Conservation (phyloP, 2,797 vertebrate genomes). For the Geranospiza caerulescens region DNA sequence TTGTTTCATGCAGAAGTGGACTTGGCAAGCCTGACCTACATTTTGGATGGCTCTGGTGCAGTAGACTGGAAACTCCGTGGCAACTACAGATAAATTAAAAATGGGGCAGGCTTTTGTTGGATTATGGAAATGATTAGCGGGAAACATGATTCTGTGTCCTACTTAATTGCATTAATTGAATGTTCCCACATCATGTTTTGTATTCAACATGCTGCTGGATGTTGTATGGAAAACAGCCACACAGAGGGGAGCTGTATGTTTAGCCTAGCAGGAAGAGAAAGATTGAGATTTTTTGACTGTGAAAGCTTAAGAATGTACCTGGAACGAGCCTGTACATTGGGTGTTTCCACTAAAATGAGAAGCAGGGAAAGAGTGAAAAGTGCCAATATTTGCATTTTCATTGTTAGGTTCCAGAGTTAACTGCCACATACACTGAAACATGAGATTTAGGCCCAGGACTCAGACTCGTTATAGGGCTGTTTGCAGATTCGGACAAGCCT, state of each 20-base stretch:
- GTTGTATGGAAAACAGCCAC: not conserved
- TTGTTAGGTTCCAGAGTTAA: not conserved
- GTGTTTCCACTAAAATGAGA: not conserved
- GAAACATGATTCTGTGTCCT: not conserved
- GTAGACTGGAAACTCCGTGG: constrained; percentile 55
- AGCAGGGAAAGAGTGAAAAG: not conserved
- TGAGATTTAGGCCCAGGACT: not conserved
- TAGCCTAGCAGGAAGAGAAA: not conserved
- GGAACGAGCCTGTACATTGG: not conserved
- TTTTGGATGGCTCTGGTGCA: constrained; percentile 45
- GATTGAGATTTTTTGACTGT: not conserved
- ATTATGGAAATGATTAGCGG: constrained; percentile 11
- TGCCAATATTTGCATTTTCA: not conserved
- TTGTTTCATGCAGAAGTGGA: not conserved
- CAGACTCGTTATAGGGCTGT: not conserved
- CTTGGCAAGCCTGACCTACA: constrained; percentile 63
- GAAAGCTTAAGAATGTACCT: not conserved
- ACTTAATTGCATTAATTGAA: constrained; percentile 17
- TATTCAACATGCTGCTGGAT: not conserved
- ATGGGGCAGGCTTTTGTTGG: constrained; percentile 45
- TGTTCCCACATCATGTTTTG: not conserved
- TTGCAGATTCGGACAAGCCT: not conserved
- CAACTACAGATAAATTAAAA: constrained; percentile 28
- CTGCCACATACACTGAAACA: not conserved
- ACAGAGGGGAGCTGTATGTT: not conserved